A percentile compares a stretch with the other conserved stretches of the same genome.
Evolutionary conservation across 2,888 invertebrate species (phyloP).

Genomic region (Ariolimax columbianus): DNA sequence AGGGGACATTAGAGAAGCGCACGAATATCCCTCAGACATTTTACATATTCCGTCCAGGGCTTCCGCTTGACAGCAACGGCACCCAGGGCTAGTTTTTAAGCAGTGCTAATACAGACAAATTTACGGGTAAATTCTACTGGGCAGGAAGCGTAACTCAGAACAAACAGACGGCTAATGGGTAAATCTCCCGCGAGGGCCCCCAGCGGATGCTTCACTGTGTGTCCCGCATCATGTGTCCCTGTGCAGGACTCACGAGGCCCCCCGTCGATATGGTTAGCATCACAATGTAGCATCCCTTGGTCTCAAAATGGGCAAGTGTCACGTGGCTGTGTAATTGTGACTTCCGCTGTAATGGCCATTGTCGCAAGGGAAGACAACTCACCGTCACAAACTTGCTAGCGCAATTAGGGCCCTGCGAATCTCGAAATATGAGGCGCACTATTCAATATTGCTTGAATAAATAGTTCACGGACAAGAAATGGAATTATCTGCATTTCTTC

Average conservation of each 20-base stretch:
- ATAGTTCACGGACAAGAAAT: constrained; percentile 55
- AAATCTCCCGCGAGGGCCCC: constrained; percentile 48
- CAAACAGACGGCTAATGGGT: constrained; percentile 49
- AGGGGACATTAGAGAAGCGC: neutral
- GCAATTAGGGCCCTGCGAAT: constrained; percentile 54
- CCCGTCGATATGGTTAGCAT: constrained; percentile 49
- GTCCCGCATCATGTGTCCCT: constrained; percentile 40
- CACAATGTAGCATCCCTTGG: constrained; percentile 36
- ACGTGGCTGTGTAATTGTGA: constrained; percentile 43
- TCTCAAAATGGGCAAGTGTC: constrained; percentile 42
- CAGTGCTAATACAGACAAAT: constrained; percentile 51
- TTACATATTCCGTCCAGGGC: constrained; percentile 19
- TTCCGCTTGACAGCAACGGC: constrained; percentile 2
- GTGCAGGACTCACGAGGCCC: constrained; percentile 14
- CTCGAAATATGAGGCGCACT: constrained; percentile 57
- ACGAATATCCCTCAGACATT: constrained; percentile 10
- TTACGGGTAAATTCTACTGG: constrained; percentile 41
- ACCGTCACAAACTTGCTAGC: constrained; percentile 52
- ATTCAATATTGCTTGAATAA: constrained; percentile 58
- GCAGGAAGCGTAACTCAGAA: constrained; percentile 46
- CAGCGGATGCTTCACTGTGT: constrained; percentile 29
- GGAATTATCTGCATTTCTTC: constrained; percentile 48
- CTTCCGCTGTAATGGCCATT: constrained; percentile 38
- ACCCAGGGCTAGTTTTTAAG: constrained; percentile 30
- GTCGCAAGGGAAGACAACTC: constrained; percentile 43